These are phyloP conservation scores for Gnathonemus longibarbis DNA, from an alignment of 2,113 vertebrate species.

Conservation along the genomic window DNA sequence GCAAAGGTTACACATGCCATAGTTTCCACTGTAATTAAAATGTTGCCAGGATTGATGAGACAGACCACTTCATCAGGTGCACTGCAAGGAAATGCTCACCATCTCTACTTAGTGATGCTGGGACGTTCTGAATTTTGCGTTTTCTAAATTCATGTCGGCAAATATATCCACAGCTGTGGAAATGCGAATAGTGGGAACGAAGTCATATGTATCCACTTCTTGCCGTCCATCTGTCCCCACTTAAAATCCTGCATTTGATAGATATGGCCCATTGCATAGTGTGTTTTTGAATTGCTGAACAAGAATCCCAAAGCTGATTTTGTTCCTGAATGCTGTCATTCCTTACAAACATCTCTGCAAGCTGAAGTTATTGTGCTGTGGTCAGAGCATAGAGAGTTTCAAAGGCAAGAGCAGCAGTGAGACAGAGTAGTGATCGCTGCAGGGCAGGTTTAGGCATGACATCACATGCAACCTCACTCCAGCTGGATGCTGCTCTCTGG, in stretches of 20 bases:
- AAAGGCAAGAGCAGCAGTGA: background rate
- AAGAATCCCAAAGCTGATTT: background rate
- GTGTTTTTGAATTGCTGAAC: background rate
- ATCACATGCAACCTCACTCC: conserved; percentile 3
- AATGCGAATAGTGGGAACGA: too few species aligned
- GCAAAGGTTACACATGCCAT: background rate
- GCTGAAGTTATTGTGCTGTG: background rate
- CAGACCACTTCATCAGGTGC: background rate
- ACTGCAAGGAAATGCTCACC: background rate
- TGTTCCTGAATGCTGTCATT: background rate
- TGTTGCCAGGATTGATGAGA: background rate
- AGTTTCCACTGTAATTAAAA: background rate
- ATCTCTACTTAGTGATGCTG: background rate
- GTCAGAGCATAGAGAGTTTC: background rate
- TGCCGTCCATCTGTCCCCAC: background rate
- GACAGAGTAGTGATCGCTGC: background rate
- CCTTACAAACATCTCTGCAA: background rate
- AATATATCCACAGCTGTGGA: background rate
- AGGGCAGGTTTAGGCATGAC: background rate
- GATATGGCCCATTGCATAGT: background rate
- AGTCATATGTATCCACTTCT: background rate
- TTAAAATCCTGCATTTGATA: background rate
- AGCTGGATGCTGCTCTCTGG: background rate
- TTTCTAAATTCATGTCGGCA: background rate
- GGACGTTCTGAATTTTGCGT: background rate